Percentiles rank a stretch among this genome's conserved stretches.
These are phyloP conservation scores for Tenthredo notha DNA, from an alignment of 2,888 invertebrate species.

Conservation along the genomic window DNA sequence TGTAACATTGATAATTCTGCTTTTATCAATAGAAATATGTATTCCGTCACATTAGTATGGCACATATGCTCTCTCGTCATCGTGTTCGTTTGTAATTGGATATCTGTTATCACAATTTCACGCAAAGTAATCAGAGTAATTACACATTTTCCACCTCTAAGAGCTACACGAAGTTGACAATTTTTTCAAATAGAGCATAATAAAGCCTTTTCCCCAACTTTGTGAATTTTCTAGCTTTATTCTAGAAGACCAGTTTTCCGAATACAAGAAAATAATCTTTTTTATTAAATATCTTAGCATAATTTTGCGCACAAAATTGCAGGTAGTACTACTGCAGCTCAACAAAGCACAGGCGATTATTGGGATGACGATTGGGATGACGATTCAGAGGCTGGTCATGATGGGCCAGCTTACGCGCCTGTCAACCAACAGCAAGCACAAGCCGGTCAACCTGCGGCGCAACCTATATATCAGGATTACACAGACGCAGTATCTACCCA, in stretches of 20 bases:
- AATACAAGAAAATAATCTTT: neutral
- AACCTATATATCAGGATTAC: conserved; percentile 71
- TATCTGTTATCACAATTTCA: neutral
- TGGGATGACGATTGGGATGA: conserved; percentile 95
- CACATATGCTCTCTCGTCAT: conserved; percentile 1
- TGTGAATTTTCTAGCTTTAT: neutral
- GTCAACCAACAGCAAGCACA: conserved; percentile 75
- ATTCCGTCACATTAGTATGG: neutral
- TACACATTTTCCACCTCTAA: conserved; percentile 14
- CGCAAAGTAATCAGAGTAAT: conserved; percentile 29
- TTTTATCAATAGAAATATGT: neutral
- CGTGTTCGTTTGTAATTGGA: conserved; percentile 25
- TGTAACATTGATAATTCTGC: neutral
- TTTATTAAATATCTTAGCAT: neutral
- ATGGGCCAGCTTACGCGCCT: conserved; percentile 74
- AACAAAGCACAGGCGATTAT: conserved; percentile 83
- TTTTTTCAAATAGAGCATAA: neutral
- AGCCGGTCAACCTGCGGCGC: conserved; percentile 68
- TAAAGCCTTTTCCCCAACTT: neutral
- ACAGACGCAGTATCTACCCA: conserved; percentile 79
- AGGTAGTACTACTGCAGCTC: conserved; percentile 72
- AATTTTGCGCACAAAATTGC: conserved; percentile 67
- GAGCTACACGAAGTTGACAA: neutral
- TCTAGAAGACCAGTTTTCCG: neutral
- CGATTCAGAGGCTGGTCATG: conserved; percentile 88